A percentile compares a stretch with the other conserved stretches of the same genome.
phyloP scores from a whole-genome alignment of 2,888 invertebrate species.

The Trachelus tabidus region DNA sequence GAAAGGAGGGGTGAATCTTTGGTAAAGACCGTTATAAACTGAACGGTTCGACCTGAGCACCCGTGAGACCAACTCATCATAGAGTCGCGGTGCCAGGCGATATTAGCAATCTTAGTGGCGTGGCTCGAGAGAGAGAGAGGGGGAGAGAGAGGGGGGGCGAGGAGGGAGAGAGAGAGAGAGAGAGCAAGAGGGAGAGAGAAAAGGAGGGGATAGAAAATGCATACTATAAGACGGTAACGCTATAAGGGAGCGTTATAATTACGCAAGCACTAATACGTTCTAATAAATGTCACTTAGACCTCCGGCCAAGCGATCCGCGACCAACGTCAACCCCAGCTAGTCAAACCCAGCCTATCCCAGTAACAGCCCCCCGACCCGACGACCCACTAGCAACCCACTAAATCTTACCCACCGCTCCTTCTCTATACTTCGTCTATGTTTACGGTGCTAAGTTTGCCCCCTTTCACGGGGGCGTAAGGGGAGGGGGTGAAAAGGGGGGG shows the following conservation, averaged over 20 bases:
- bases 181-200: background rate
- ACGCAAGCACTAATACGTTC: slow-evolving; percentile 43
- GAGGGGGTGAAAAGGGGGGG: too few species aligned
- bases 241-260: slow-evolving; percentile 41
- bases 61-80: slow-evolving; percentile 1
- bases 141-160: too few species aligned
- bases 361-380: slow-evolving; percentile 10
- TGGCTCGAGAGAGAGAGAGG: background rate
- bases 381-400: background rate
- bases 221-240: background rate
- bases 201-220: background rate
- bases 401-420: slow-evolving; percentile 7
- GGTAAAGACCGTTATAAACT: too few species aligned
- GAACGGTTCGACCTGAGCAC: background rate
- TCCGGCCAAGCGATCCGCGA: slow-evolving; percentile 19
- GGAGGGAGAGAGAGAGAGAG: background rate
- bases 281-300: slow-evolving; percentile 45
- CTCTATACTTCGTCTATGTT: background rate
- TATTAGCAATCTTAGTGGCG: background rate
- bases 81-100: background rate
- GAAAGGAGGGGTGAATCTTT: background rate
- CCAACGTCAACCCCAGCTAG: slow-evolving; percentile 24
- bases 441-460: background rate
- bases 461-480: background rate
- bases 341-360: slow-evolving; percentile 16